These are phyloP conservation scores for Hecatera dysodea DNA, from an alignment of 2,888 invertebrate species.

Conservation along the genomic window DNA sequence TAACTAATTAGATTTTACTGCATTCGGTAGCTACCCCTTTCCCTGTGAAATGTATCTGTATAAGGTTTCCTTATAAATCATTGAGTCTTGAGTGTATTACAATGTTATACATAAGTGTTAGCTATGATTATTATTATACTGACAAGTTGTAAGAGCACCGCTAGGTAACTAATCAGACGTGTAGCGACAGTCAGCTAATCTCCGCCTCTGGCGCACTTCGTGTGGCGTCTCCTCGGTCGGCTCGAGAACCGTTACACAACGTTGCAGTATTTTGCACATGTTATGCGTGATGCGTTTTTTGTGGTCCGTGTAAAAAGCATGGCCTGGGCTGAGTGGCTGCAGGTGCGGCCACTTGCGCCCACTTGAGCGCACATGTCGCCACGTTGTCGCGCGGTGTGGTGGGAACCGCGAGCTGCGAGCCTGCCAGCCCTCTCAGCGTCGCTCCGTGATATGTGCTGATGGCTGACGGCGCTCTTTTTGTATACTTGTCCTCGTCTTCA, in stretches of 20 bases:
- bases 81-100: not conserved
- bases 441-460: constrained; percentile 44
- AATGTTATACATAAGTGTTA: not conserved
- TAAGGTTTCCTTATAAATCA: not conserved
- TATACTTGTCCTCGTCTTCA: constrained; percentile 48
- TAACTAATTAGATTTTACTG: not conserved
- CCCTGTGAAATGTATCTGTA: not conserved
- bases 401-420: constrained; percentile 56
- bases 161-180: not conserved
- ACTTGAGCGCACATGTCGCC: constrained; percentile 74
- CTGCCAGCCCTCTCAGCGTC: constrained; percentile 30
- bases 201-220: not conserved
- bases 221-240: not conserved
- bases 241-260: constrained; percentile 13
- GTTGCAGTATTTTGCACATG: constrained; percentile 55
- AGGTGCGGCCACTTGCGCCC: constrained; percentile 72
- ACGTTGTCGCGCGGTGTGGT: constrained; percentile 49
- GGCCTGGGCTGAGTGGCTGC: constrained; percentile 67
- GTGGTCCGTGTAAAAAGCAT: constrained; percentile 39
- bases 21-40: no score
- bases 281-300: constrained; percentile 42
- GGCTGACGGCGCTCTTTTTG: constrained; percentile 38
- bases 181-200: not conserved
- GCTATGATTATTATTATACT: not conserved
- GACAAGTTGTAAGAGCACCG: not conserved